Evolutionary conservation across 2,888 invertebrate species (phyloP), one percentile per base, ranked within the genome.

Genomic region (Andrena chrysosceles): DNA sequence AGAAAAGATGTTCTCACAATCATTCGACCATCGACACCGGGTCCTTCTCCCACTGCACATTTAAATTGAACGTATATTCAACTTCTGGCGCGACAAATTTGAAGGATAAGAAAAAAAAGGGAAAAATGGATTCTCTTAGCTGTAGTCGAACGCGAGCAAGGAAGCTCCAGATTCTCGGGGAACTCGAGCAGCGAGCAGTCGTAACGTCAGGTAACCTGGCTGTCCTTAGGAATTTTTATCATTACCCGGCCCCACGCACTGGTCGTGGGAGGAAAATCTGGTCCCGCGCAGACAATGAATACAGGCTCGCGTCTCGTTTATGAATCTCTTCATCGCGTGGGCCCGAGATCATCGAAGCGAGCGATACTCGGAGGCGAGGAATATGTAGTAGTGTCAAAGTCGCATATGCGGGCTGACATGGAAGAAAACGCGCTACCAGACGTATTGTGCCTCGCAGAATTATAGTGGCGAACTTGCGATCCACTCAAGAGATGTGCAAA

Each of bases 301-400:
- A 68, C 69, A 64, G 70, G 68, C 66, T 72, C 63, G 59, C 81
- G 81, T 85, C 85, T 82, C 85, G 81, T 89, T 89, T 89, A 87
- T 85, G 88, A 89, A 88, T 87, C 84, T 84, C 77, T 86, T 75
- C 66, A 83, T 88, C 80, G 82, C 88, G 88, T 88, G 87, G 87
- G 87, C 74, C 62, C 4, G 10, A 10, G n/a, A 68, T 67, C 29
- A 23, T 35, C 68, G 77, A 49, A 62, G 54, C 48, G 33, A 49
- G 76, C 23, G 70, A 60, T 81, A 74, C 81, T 23, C 26, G 10
- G 56, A 10, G 56, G 10, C 56, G 23, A 26, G 23, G 56, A 4
- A 26, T 23, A 42, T 42, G 16, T 5, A 16, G 4, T 42, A 20
- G 20, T 56, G 10, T 8, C 54, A 20, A 23, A 56, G 54, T 42